Evolutionary conservation across 2,797 vertebrate genomes (phyloP), one percentile per base, ranked within the genome.

Genomic region (Orientallactaga sibirica): DNA sequence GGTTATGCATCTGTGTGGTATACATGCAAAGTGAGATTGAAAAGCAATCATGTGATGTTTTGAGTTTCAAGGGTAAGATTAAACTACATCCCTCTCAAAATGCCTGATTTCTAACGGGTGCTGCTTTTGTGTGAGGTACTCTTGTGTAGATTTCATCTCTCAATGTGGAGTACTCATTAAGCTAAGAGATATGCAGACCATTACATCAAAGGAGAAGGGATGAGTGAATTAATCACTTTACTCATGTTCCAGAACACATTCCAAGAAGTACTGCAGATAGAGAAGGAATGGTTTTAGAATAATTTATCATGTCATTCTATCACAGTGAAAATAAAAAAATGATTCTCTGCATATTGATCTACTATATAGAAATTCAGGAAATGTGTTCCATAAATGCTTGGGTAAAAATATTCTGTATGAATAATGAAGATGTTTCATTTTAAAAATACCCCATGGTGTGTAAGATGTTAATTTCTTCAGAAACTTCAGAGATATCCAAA

Each of bases 121-220:
- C 25, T 87, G 61, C n/a, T 80, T 95, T 70, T 37, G 19, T 37
- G 2, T 80, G 71, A 92, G 62, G 29, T 19, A 52, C 27, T 73
- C 2, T 19, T 67, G 10, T 33, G 16, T 87, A 52, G 78, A 22
- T 85, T 85, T 81, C 86, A 41, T 76, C 33, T 85, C 76, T 76
- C 55, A 85, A 78, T 76, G 29, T 92, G 18, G 48, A 92, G 24
- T 75, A 94, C 79, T 83, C n/a, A 77, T 83, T 92, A 90, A 88
- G 37, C 33, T 61, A 74, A 43, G 29, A 84, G 41, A 75, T 27
- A 85, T 89, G 90, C 55, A 86, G 25, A 8, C 25, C 84, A 41
- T 52, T 66, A 77, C 19, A 95, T 79, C 43, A 83, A 82, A 88
- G 74, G 92, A 68, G 25, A 76, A 91, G 24, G 84, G 25, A 93